Percentiles rank a stretch among this genome's conserved stretches.
Evolutionary conservation across 1,140 invertebrate species (phyloP).

Genomic region (Portunus trituberculatus): DNA sequence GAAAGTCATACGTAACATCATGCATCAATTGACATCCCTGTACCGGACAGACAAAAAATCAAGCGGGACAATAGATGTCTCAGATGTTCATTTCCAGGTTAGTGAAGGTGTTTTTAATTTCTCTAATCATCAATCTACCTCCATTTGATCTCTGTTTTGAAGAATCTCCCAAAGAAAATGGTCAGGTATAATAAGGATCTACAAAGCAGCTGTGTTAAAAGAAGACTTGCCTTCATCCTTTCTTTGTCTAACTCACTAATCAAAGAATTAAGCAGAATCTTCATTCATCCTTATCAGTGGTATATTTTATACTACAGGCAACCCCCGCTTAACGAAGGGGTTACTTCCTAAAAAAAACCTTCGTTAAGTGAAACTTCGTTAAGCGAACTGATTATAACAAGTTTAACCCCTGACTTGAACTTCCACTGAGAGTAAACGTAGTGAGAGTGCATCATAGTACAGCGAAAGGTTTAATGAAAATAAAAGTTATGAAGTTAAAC

Average conservation of each 20-base stretch:
- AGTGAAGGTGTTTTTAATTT: background rate
- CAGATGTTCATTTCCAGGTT: conserved; percentile 74
- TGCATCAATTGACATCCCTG: conserved; percentile 86
- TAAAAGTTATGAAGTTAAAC: too few species aligned
- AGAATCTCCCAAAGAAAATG: conserved; percentile 56
- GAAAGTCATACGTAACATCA: conserved; percentile 85
- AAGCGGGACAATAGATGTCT: conserved; percentile 54
- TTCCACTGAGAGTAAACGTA: too few species aligned
- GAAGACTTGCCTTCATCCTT: background rate
- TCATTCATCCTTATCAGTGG: background rate
- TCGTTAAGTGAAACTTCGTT: too few species aligned
- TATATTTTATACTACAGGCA: too few species aligned
- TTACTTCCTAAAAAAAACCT: too few species aligned
- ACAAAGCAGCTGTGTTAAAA: background rate
- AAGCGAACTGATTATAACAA: too few species aligned
- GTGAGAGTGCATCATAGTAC: too few species aligned
- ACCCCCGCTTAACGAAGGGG: too few species aligned
- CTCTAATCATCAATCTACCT: background rate
- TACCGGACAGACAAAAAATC: conserved; percentile 55
- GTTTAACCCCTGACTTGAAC: too few species aligned
- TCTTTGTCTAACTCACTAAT: background rate
- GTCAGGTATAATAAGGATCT: conserved; percentile 68
- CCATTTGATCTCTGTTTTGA: background rate
- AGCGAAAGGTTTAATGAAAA: too few species aligned
- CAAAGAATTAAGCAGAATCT: background rate